A percentile compares a stretch with the other conserved stretches of the same genome.
Conservation (phyloP, 2,888 invertebrate genomes). For the Pocota personata region DNA sequence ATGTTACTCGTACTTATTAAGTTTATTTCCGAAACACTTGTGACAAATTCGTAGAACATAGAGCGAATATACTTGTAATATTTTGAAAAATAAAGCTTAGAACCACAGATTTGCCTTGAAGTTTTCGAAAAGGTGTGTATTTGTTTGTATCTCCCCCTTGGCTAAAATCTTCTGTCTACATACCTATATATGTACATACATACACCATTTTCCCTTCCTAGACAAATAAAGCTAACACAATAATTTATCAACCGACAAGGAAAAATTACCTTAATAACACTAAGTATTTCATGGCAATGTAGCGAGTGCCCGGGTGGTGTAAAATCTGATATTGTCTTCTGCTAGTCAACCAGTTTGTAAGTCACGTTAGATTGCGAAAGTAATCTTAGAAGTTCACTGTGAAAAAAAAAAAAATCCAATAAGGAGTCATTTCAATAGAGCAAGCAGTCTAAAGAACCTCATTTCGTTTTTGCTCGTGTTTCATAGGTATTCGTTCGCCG, state of each 20-base stretch:
- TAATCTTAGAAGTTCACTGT: slow-evolving; percentile 14
- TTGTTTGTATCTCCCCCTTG: neutral
- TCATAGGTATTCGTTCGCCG: neutral
- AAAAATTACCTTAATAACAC: slow-evolving; percentile 27
- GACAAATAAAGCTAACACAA: neutral
- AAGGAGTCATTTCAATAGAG: slow-evolving; percentile 15
- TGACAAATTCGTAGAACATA: too few relatives aligned
- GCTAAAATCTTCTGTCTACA: neutral
- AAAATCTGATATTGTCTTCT: neutral
- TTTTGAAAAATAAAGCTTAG: too few relatives aligned
- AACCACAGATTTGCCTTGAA: too few relatives aligned
- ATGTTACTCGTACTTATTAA: too few relatives aligned
- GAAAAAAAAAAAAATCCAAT: neutral
- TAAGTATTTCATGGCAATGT: slow-evolving; percentile 18
- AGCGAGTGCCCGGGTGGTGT: neutral
- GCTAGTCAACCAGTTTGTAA: neutral
- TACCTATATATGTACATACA: too few relatives aligned
- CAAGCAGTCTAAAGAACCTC: neutral
- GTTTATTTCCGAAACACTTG: too few relatives aligned
- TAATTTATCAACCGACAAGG: slow-evolving; percentile 27
- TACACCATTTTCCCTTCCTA: neutral
- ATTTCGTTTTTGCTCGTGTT: neutral
- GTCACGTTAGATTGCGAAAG: neutral
- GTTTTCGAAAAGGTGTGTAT: neutral
- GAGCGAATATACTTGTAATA: too few relatives aligned